phyloP scores from a whole-genome alignment of 2,113 vertebrate species.

The Notothenia coriiceps region DNA sequence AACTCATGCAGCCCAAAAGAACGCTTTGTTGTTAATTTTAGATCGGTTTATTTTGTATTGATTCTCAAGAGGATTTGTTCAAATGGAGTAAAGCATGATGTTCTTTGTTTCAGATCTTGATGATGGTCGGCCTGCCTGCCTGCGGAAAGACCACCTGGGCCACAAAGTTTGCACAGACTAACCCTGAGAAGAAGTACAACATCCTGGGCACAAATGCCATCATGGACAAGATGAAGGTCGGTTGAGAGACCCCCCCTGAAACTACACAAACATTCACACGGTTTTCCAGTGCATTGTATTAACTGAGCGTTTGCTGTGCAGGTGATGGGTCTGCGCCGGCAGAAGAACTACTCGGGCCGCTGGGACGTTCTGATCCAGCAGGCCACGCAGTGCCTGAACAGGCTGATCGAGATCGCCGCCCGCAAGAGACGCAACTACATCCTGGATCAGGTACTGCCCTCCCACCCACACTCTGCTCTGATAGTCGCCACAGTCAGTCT shows the following conservation, averaged over 20 bases:
- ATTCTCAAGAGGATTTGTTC: neutral
- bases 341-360: conserved; percentile 91
- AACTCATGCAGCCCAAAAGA: neutral
- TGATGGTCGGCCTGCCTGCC: conserved; percentile 94
- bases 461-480: conserved; percentile 39
- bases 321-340: conserved; percentile 93
- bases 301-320: conserved; percentile 2
- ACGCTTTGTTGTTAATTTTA: neutral
- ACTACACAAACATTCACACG: neutral
- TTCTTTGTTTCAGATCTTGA: conserved; percentile 85
- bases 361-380: conserved; percentile 95
- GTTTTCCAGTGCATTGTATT: neutral
- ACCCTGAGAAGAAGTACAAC: conserved; percentile 93
- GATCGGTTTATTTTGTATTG: neutral
- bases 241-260: neutral
- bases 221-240: conserved; percentile 96
- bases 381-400: conserved; percentile 94
- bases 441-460: conserved; percentile 90
- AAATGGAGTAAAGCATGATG: neutral
- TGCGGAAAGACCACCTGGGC: conserved; percentile 95
- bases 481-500: conserved; percentile 74
- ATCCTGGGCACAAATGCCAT: conserved; percentile 95
- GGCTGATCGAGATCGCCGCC: conserved; percentile 92
- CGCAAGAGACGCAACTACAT: conserved; percentile 95
- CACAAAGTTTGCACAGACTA: conserved; percentile 86